Evolutionary conservation across 2,797 vertebrate genomes (phyloP), one percentile per base, ranked within the genome.

Genomic region (Spea hammondii): DNA sequence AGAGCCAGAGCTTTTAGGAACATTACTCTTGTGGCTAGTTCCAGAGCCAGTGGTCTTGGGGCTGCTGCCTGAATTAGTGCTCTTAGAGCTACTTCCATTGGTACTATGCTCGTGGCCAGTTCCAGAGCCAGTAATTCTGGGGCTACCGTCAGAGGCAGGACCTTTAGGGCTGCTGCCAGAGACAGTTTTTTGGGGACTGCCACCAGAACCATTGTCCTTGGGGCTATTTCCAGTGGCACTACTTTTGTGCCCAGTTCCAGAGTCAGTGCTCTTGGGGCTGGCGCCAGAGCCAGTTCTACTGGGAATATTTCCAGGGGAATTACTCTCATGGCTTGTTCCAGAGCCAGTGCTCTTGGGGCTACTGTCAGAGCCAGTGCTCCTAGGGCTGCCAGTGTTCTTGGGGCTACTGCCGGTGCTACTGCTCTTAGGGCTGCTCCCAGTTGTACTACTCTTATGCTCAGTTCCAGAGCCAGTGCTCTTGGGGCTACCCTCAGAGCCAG

Each of bases 211-310:
- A 17, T 3, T 65, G 13, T 4, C 8, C 32, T 64, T 65, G 4
- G 72, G 14, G 12, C 6, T 74, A 7, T 2, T 65, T 0, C 51
- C 47, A 11, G 71, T 47, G 3, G 0, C 46, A 17, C 5, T 65
- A 8, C 5, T 13, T 13, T 64, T 65, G 4, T 60, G 14, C 10
- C 6, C 65, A 7, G 1, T 65, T 0, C 51, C 6, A 64, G 71
- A 64, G 13, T 10, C 8, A 64, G n/a, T 73, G 4, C 11, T 48
- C 0, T 74, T 88, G 1, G 75, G 69, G 55, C 84, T 49, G 48
- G 83, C 47, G 0, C 83, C 53, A 1, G 77, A 70, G 49, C 65
- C 46, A 0, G 79, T 62, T 0, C 85, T 72, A 5, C 13, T 44
- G 14, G 72, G 49, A 6, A 7, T 51, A 17, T n/a, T 46, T 8